Percentiles rank a stretch among this genome's conserved stretches.
phyloP scores from a whole-genome alignment of 2,888 invertebrate genomes.

The Aspidiotus destructor region DNA sequence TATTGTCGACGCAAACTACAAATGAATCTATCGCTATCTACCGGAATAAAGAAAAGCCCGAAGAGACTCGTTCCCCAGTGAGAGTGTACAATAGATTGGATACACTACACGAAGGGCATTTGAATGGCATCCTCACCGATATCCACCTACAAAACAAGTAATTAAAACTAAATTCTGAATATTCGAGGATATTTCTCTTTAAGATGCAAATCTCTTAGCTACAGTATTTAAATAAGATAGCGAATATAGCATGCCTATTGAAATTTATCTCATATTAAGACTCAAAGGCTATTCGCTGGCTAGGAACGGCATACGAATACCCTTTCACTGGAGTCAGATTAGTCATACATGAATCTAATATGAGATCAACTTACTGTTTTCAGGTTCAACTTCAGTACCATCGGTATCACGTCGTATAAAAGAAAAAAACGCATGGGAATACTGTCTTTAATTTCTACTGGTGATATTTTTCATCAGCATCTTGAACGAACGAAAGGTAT shows the following conservation, averaged over 20 bases:
- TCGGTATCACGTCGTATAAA: constrained; percentile 20
- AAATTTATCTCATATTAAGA: too few species aligned
- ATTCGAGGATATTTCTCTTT: too few species aligned
- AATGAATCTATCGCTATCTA: constrained; percentile 20
- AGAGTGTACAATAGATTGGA: constrained; percentile 19
- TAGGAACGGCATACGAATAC: too few species aligned
- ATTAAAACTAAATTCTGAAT: too few species aligned
- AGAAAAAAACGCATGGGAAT: constrained; percentile 10
- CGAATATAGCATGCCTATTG: too few species aligned
- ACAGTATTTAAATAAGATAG: too few species aligned
- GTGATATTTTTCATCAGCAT: constrained; percentile 27
- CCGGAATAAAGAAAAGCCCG: not conserved
- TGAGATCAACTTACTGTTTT: too few species aligned
- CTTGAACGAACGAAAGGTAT: not conserved
- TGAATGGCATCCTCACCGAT: constrained; percentile 9
- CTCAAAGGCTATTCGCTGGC: too few species aligned
- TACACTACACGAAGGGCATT: constrained; percentile 17
- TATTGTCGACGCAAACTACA: constrained; percentile 13
- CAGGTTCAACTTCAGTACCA: constrained; percentile 13
- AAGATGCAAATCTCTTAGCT: too few species aligned
- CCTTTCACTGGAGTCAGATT: too few species aligned
- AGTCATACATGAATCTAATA: not conserved
- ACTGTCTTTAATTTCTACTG: constrained; percentile 6
- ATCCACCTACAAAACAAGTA: constrained; percentile 13
- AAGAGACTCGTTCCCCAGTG: constrained; percentile 2